Base-by-base conservation (phyloP, 1,140 invertebrate species). In the Geopemphigus sp. region DNA sequence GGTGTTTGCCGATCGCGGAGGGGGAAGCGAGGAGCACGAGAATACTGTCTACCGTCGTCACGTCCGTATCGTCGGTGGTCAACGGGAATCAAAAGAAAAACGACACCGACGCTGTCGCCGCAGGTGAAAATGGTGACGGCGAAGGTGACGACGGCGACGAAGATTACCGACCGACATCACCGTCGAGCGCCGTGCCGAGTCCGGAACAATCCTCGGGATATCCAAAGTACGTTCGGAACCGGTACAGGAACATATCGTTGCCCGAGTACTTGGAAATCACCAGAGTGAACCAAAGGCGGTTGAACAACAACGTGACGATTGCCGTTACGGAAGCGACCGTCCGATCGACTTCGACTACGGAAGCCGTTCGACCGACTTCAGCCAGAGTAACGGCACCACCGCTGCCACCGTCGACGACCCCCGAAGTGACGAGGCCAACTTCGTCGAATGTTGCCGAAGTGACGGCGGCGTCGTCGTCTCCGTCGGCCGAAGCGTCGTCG, bases 261-360 rank as follows among this genome's bases (percentile, higher is more conserved):
- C 74, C 74, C 3, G 74, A 78, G 26, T 78, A 78, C 15, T 47
- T 78, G 57, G 74, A 78, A 14, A 78, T 78, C 4, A 78, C 57
- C 15, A 63, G 59, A 63, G 22, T 78, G 1, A 78, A 78, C 45
- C 74, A 78, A 0, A 78, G 39, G n/a, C 74, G 74, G 15, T 50
- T 63, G 39, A 78, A 78, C 22, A 29, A n/a, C 15, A 50, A 15
- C 45, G 17, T 19, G 29, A 17, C 29, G 8, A 19, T 29, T 0
- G 10, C 1, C 0, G 10, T 26, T 26, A 8, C 26, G 14, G 15
- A 15, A 17, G 26, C 17, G 8, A 19, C 26, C 0, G 8, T 10
- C 61, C 26, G 26, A 2, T 19, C 26, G 0, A 10, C 6, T 3
- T 26, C 39, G n/a, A 12, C 72, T 0, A 24, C 29, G 0, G 50